Percentiles rank a stretch among this genome's conserved stretches.
These are phyloP conservation scores for Coregonus ussuriensis DNA, from an alignment of 2,797 vertebrate genomes.

Conservation along the genomic window DNA sequence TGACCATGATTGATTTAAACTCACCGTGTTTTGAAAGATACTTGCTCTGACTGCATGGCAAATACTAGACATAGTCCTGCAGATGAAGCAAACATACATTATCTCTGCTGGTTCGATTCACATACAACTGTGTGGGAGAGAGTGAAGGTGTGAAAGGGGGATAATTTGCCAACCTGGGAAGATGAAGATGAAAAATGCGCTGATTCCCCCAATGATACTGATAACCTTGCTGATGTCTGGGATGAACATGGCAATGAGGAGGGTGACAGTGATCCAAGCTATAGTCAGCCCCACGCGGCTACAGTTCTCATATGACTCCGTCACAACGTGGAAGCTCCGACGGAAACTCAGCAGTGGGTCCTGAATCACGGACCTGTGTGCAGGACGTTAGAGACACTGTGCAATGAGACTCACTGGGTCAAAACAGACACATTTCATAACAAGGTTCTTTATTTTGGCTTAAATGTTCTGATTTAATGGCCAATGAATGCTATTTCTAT, in stretches of 20 bases:
- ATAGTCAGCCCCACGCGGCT: conserved; percentile 77
- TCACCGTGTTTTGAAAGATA: conserved; percentile 82
- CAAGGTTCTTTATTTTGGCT: background rate
- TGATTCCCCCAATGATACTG: conserved; percentile 88
- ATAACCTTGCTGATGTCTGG: conserved; percentile 92
- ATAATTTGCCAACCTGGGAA: conserved; percentile 83
- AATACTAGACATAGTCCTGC: conserved; percentile 91
- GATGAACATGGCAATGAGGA: conserved; percentile 82
- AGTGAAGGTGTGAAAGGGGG: background rate
- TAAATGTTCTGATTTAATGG: background rate
- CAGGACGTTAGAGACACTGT: background rate
- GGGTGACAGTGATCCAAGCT: conserved; percentile 81
- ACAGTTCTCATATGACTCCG: conserved; percentile 58
- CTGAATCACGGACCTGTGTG: conserved; percentile 84
- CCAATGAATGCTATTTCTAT: background rate
- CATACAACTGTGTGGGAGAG: background rate
- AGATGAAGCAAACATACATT: background rate
- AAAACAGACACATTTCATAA: background rate
- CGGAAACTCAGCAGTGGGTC: conserved; percentile 75
- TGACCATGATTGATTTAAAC: conserved; percentile 26
- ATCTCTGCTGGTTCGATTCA: background rate
- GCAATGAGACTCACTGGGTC: background rate
- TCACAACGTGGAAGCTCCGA: background rate
- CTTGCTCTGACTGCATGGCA: conserved; percentile 74
- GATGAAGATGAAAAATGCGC: conserved; percentile 95